Evolutionary conservation across 2,797 vertebrate species (phyloP), one percentile per base, ranked within the genome.

Genomic region (Manis pentadactyla): DNA sequence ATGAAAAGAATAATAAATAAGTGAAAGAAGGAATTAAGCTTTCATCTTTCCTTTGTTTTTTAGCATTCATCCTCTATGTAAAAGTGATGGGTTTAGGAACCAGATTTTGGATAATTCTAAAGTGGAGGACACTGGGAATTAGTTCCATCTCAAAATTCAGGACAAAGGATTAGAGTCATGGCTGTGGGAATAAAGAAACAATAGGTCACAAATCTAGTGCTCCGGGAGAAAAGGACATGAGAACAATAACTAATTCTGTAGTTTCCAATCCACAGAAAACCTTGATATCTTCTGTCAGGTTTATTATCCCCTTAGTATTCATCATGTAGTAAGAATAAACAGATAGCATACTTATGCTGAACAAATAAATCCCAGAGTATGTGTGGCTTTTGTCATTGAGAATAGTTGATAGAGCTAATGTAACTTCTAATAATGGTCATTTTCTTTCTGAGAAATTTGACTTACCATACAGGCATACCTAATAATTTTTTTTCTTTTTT

Each of bases 401-500:
- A 42, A 7, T 75, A 82, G 37, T 55, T 94, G 42, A 19, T 87
- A 1, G 1, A 84, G n/a, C 34, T 68, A 85, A 73, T 25, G 13
- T 74, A 61, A 59, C 11, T 79, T 89, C 63, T 83, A 89, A 94
- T 68, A 79, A 89, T 46, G 14, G 31, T 49, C 4, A 79, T 85
- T 93, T 86, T 63, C 27, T 68, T 78, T 81, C 37, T 42, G 17
- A 75, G 68, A 84, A 75, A 77, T 75, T 77, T 10, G 1, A 1
- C 5, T 96, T 84, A 51, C 59, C 8, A 51, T 69, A 82, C 25
- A 84, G 87, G 39, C 55, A 89, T 2, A 87, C 31, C 17, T 79
- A 7, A 75, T n/a, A 61, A 84, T 90, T 87, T n/a, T 27, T 0
- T 63, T 31, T 79, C 4, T 42, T 12, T 82, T 42, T n/a, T 7